Base-by-base conservation (phyloP, 2,888 invertebrate species). In the Cremastinae sp. region DNA sequence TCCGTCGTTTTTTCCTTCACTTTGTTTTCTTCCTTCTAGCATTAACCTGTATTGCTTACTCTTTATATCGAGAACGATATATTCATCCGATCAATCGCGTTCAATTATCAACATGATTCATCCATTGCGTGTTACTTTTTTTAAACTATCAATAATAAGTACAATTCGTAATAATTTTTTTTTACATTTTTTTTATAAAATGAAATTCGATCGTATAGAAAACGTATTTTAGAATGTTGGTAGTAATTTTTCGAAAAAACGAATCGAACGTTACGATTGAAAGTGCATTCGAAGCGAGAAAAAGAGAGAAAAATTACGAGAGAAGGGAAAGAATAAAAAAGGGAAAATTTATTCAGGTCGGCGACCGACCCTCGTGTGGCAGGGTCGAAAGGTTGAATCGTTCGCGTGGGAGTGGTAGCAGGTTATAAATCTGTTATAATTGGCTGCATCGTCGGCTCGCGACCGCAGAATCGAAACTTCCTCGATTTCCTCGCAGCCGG, bases 361-460 rank as follows among this genome's bases (percentile, higher is more conserved):
- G 34, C 49, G 68, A 70, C 59, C 69, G 64, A 61, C 38, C 53
- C 54, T 54, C 16, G 61, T 16, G 36, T 16, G 62, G 65, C 47
- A 51, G 65, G 70, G 73, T 68, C 66, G 64, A 77, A 70, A 71
- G 79, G 74, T 76, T 75, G 78, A 74, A 70, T 68, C 69, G 45
- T 49, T n/a, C 62, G 53, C 45, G 70, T 47, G 71, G 53, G 72
- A 7, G 12, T 20, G 75, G 75, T 28, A 28, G 64, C 75, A 80
- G 81, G 87, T 86, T 86, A 87, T 89, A 89, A 89, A 88, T 89
- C 85, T 85, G 84, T 84, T 84, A 88, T 89, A 89, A 89, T 89
- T 88, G 88, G 87, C 85, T 84, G 83, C 82, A 83, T 80, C 80
- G 84, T 84, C 79, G 80, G 81, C 81, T 80, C 79, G 80, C 58